Conservation (phyloP, 2,888 invertebrate genomes). For the Microplitis deprimator region DNA sequence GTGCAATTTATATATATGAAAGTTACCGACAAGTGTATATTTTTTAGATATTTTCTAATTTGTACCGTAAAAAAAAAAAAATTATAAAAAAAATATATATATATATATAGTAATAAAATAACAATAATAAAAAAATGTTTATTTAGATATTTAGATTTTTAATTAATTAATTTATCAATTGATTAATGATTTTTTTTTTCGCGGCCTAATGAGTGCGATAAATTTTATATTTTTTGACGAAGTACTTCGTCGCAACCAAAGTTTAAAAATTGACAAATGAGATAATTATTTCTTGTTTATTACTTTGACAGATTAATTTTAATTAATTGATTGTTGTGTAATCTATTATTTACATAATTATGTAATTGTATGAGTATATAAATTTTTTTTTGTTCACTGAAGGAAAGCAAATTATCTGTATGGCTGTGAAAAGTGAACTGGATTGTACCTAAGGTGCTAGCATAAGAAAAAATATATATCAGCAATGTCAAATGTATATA, state of each 20-base stretch:
- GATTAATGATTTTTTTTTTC: constrained; percentile 10
- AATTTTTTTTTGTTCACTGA: constrained; percentile 67
- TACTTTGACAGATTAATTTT: constrained; percentile 12
- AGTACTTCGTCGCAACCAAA: constrained; percentile 31
- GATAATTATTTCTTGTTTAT: constrained; percentile 25
- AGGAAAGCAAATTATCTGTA: constrained; percentile 71
- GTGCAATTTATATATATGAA: constrained; percentile 68
- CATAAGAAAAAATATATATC: constrained; percentile 62
- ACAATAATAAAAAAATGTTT: background rate
- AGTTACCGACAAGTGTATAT: constrained; percentile 70
- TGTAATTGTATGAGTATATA: constrained; percentile 53
- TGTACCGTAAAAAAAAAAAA: constrained; percentile 31
- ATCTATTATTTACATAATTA: constrained; percentile 44
- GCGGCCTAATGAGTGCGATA: constrained; percentile 21
- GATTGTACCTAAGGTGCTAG: constrained; percentile 71
- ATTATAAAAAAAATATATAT: constrained; percentile 9
- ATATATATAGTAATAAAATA: background rate
- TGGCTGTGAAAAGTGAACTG: constrained; percentile 73
- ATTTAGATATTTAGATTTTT: background rate
- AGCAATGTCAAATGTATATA: constrained; percentile 68
- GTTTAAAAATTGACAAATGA: constrained; percentile 35
- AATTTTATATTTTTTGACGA: constrained; percentile 35
- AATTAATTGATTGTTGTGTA: constrained; percentile 38
- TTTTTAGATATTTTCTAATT: constrained; percentile 65
- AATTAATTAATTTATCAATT: background rate